Conservation (phyloP, 37 sponge, comb jelly and placozoan species). For the Beroe ovata region DNA sequence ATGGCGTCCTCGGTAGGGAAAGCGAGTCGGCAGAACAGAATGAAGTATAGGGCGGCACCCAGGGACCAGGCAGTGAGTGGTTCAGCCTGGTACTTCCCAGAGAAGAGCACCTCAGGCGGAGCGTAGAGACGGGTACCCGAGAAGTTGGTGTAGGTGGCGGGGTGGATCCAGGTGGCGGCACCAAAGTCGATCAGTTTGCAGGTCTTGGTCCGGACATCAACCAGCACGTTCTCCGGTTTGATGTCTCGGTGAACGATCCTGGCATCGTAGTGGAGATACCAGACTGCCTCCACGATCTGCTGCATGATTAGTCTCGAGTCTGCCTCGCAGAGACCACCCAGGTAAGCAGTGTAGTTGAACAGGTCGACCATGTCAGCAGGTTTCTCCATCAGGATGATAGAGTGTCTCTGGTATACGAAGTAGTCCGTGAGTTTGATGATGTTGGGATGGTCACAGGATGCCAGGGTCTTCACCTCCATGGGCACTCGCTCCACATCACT, state of each 20-base stretch:
- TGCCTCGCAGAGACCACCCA: conserved; percentile 31
- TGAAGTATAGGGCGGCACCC: conserved; percentile 52
- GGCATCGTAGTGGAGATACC: conserved; percentile 31
- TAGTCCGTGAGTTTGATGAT: conserved; percentile 47
- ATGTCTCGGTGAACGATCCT: conserved; percentile 51
- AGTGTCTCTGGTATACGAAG: conserved; percentile 41
- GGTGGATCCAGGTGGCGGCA: conserved; percentile 38
- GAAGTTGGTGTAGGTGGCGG: conserved; percentile 33
- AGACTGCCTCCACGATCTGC: conserved; percentile 2
- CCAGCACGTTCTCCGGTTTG: conserved; percentile 65
- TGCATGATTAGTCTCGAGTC: background rate
- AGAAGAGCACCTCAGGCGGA: conserved; percentile 26
- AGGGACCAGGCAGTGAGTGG: conserved; percentile 60
- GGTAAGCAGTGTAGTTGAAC: conserved; percentile 67
- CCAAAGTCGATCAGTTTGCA: conserved; percentile 59
- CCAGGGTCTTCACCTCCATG: conserved; percentile 63
- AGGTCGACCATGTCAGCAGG: conserved; percentile 33
- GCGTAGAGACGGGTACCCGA: conserved; percentile 63
- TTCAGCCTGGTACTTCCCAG: conserved; percentile 24
- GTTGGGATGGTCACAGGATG: conserved; percentile 59
- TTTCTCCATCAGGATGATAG: conserved; percentile 48
- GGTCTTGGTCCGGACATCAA: conserved; percentile 32
- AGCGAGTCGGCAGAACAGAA: conserved; percentile 37
- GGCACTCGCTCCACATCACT: conserved; percentile 36
- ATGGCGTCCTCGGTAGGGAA: conserved; percentile 43